Evolutionary conservation across 1,140 invertebrate genomes (phyloP).

Genomic region (Drosophila azteca): DNA sequence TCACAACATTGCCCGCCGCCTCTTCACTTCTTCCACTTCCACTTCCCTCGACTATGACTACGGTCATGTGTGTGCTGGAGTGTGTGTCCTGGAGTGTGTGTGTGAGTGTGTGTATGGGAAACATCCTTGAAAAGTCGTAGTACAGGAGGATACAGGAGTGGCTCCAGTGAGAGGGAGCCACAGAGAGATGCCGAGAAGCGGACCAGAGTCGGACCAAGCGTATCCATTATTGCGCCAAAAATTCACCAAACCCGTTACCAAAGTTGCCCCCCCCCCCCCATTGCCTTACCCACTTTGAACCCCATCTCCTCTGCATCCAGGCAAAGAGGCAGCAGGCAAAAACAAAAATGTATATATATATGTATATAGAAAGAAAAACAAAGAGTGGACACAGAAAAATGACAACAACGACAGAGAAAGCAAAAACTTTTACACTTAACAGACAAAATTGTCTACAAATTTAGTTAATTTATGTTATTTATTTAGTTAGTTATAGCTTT

Average conservation of each 20-base stretch:
- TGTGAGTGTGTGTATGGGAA: slow-evolving; percentile 12
- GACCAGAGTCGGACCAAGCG: slow-evolving; percentile 51
- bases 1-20: slow-evolving; percentile 62
- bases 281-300: not conserved
- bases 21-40: too few species aligned
- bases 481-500: slow-evolving; percentile 79
- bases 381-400: slow-evolving; percentile 30
- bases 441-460: slow-evolving; percentile 80
- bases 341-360: not conserved
- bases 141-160: not conserved
- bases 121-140: slow-evolving; percentile 47
- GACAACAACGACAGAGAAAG: slow-evolving; percentile 37
- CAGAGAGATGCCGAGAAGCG: slow-evolving; percentile 18
- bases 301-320: not conserved
- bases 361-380: slow-evolving; percentile 25
- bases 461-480: slow-evolving; percentile 81
- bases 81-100: too few species aligned
- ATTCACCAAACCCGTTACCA: slow-evolving; percentile 48
- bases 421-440: slow-evolving; percentile 77
- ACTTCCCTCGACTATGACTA: too few species aligned
- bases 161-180: not conserved
- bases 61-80: too few species aligned
- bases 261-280: slow-evolving; percentile 19
- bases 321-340: slow-evolving; percentile 9
- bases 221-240: slow-evolving; percentile 62